Evolutionary conservation across 2,113 vertebrate genomes (phyloP).

Genomic region (Anarrhichthys ocellatus): DNA sequence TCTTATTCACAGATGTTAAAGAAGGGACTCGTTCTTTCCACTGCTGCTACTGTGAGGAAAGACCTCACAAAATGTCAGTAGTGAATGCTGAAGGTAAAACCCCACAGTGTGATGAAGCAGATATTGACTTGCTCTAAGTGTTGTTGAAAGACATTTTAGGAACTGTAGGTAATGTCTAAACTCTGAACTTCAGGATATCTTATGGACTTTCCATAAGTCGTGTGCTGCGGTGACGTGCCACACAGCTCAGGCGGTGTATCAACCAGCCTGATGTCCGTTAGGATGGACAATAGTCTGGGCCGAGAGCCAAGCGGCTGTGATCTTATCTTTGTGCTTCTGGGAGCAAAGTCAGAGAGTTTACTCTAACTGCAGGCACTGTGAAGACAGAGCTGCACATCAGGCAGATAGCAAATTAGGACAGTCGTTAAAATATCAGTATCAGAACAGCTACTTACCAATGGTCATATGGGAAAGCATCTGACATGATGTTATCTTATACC

Average conservation of each 20-base stretch:
- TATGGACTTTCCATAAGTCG: not conserved
- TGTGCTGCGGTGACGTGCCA: not conserved
- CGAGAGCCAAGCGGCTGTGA: constrained; percentile 44
- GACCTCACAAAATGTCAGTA: not conserved
- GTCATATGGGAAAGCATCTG: not conserved
- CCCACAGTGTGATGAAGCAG: not conserved
- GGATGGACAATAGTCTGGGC: constrained; percentile 35
- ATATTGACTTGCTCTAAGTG: not conserved
- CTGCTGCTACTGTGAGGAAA: not conserved
- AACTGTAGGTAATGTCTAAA: not conserved
- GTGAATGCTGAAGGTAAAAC: not conserved
- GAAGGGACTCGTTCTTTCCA: not conserved
- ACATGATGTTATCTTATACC: not conserved
- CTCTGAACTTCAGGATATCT: not conserved
- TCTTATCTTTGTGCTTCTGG: constrained; percentile 59
- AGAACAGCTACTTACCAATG: not conserved
- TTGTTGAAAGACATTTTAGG: not conserved
- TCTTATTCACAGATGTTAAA: not conserved
- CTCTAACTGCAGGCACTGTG: constrained; percentile 31
- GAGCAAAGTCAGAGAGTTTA: constrained; percentile 49
- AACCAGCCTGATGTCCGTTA: constrained; percentile 33
- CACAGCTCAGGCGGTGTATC: not conserved
- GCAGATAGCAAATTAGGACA: constrained; percentile 18
- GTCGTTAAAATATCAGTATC: not conserved
- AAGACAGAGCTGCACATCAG: constrained; percentile 15